A percentile compares a stretch with the other conserved stretches of the same genome.
Conservation (phyloP, 2,113 vertebrate genomes). For the Leuciscus idus region DNA sequence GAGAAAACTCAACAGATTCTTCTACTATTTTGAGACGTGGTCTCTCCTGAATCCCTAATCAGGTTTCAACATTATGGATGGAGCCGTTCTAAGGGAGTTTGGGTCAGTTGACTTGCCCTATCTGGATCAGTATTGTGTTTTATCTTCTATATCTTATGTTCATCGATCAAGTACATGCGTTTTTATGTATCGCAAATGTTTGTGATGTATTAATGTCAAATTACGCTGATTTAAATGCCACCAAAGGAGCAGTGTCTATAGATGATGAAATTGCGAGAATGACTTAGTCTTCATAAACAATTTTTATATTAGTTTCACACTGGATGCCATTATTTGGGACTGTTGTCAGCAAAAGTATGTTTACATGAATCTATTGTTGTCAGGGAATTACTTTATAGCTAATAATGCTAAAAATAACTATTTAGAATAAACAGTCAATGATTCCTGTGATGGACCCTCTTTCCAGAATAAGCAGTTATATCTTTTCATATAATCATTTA, state of each 20-base stretch:
- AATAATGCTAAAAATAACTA: background rate
- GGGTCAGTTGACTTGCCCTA: background rate
- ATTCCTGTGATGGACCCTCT: too few relatives aligned
- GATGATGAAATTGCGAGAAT: background rate
- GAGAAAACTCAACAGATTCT: constrained; percentile 1
- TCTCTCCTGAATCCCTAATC: background rate
- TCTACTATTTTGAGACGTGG: background rate
- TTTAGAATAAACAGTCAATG: background rate
- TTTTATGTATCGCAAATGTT: background rate
- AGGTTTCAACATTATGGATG: background rate
- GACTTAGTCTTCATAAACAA: background rate
- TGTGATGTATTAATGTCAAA: background rate
- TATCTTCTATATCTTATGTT: background rate
- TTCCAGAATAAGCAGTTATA: too few relatives aligned
- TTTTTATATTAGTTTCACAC: background rate
- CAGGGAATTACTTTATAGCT: background rate
- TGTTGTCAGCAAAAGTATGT: background rate
- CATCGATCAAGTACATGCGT: background rate
- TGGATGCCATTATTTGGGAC: background rate
- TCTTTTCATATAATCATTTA: too few relatives aligned
- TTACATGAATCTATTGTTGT: background rate
- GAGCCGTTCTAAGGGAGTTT: background rate
- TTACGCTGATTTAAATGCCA: background rate
- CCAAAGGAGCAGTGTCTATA: background rate
- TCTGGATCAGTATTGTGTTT: background rate